Evolutionary conservation across 2,797 vertebrate genomes (phyloP), one percentile per base, ranked within the genome.

Genomic region (Trematomus bernacchii): DNA sequence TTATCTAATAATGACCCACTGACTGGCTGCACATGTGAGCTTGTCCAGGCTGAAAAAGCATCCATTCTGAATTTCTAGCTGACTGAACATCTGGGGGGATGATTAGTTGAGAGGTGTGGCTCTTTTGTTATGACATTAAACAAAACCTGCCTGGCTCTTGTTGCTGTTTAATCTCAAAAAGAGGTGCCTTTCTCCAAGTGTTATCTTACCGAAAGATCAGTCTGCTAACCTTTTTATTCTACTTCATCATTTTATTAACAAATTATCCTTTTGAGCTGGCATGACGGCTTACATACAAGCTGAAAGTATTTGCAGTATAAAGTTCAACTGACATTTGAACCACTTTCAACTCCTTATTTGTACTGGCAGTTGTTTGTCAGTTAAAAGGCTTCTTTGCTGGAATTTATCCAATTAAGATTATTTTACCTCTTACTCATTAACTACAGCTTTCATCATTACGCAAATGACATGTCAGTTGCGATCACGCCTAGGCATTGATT

Each of bases 1-100:
- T 92, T 92, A 90, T 90, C 66, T 73, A 74, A 80, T 77, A 73
- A 79, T 73, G 83, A 89, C 76, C 80, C 50, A 55, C 55, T 77
- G 79, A 85, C 83, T 77, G 68, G 44, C 71, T 76, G 76, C 82
- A 84, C 80, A 86, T 84, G 79, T 86, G 83, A 86, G 79, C 59
- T 43, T 79, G 76, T 89, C 66, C 85, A 86, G 88, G 71, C 78
- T 82, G 79, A 83, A 87, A 76, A n/a, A 23, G 70, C 65, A 43
- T 76, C 67, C 62, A 33, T 50, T 66, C 67, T 47, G 61, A 77
- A 66, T 61, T 68, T 78, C 55, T 11, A 62, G 67, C 30, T 42
- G 69, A 46, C 70, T 51, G 72, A 60, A 89, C 84, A 89, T 90
- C 71, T 91, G 83, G 66, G 57, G 14, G 65, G 67, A 68, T 84